Conservation (phyloP, 1,140 invertebrate genomes). For the Papilio glaucus region DNA sequence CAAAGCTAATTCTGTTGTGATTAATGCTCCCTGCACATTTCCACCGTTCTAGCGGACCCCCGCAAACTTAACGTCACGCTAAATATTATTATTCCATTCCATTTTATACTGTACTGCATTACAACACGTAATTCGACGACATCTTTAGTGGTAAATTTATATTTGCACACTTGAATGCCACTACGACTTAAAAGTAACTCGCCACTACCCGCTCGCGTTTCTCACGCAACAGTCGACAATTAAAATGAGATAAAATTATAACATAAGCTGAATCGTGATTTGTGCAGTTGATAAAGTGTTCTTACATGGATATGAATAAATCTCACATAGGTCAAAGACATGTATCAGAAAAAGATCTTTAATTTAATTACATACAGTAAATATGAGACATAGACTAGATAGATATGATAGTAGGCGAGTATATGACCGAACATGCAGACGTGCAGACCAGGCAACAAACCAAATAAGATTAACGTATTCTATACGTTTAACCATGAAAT, state of each 20-base stretch:
- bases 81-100: constrained; percentile 23
- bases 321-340: neutral
- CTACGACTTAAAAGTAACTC: constrained; percentile 69
- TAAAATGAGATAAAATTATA: constrained; percentile 50
- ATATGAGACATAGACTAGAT: no score
- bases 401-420: no score
- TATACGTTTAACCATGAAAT: no score
- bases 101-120: constrained; percentile 50
- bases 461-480: no score
- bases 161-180: constrained; percentile 50
- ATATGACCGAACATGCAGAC: no score
- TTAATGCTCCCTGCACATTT: constrained; percentile 80
- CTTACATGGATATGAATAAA: neutral
- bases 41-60: constrained; percentile 67
- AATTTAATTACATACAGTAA: no score
- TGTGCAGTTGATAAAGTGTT: constrained; percentile 15
- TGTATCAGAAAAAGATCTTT: no score
- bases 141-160: constrained; percentile 32
- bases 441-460: no score
- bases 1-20: constrained; percentile 83
- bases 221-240: constrained; percentile 76
- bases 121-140: constrained; percentile 14
- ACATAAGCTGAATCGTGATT: constrained; percentile 9
- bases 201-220: constrained; percentile 77
- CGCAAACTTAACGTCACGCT: constrained; percentile 48